phyloP scores from a whole-genome alignment of 2,888 invertebrate species.

The Drosophila lacicola region DNA sequence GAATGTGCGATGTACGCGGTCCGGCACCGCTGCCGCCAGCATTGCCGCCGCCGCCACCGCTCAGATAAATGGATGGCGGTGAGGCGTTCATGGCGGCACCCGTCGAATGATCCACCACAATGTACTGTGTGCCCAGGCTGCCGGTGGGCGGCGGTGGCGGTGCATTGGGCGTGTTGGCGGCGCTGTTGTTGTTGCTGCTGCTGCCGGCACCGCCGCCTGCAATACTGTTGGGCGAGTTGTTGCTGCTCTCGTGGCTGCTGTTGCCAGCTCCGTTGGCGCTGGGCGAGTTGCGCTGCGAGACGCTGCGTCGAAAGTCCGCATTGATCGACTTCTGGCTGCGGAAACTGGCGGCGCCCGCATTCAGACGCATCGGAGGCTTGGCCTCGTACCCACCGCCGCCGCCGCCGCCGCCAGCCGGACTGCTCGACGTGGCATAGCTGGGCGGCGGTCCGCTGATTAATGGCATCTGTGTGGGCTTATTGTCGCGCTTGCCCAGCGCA shows the following conservation, averaged over 20 bases:
- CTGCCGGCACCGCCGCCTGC: constrained; percentile 37
- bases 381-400: constrained; percentile 54
- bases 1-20: constrained; percentile 82
- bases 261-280: constrained; percentile 81
- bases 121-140: constrained; percentile 65
- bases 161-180: constrained; percentile 69
- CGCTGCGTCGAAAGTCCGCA: constrained; percentile 82
- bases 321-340: constrained; percentile 82
- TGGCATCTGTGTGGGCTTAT: constrained; percentile 76
- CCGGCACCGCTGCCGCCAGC: constrained; percentile 48
- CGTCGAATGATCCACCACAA: constrained; percentile 70
- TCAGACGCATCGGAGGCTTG: constrained; percentile 80
- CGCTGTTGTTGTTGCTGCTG: constrained; percentile 57
- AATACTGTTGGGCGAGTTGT: constrained; percentile 85
- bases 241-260: constrained; percentile 83
- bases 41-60: constrained; percentile 68
- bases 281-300: constrained; percentile 85
- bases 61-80: constrained; percentile 80
- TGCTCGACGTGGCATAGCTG: constrained; percentile 46
- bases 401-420: constrained; percentile 40
- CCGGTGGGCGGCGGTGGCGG: constrained; percentile 60
- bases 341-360: constrained; percentile 79
- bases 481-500: constrained; percentile 72
- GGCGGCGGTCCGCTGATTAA: constrained; percentile 79
- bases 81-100: constrained; percentile 63